Base-by-base conservation (phyloP, 2,797 vertebrate genomes). In the Ctenopoma kingsleyae region DNA sequence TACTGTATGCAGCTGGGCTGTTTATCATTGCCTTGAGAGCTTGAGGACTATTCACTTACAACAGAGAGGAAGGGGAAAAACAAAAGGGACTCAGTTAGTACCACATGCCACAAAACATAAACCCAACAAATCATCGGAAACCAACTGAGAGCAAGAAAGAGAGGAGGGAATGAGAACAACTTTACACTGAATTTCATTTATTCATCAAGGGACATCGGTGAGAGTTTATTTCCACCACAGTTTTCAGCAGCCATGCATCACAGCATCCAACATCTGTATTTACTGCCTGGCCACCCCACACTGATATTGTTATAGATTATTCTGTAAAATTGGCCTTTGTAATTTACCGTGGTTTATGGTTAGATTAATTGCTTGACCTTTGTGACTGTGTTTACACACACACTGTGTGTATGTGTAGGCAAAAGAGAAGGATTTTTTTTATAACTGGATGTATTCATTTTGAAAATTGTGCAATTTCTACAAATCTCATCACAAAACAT, bases 221-320 rank as follows among this genome's bases (percentile, higher is more conserved):
- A 60, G 79, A 86, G 81, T 90, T 91, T 87, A 89, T 91, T 90
- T 89, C 72, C 68, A 78, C 43, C 74, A 40, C 44, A 56, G 78
- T 81, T 63, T 76, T 80, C 48, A 67, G 86, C 80, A 80, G 88
- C 74, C 82, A 84, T 83, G 86, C 83, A 81, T 92, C 89, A 78
- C 72, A 76, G 65, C 86, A 81, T 83, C 81, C 56, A 77, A 82
- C 72, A 48, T 63, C 86, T 83, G 87, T 93, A 88, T 95, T 94
- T 94, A 94, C 88, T 78, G 78, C 86, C 84, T 47, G 66, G 76
- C 67, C 84, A 71, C 71, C 74, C 67, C 25, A 47, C 84, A 87
- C 91, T 88, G 88, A 91, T 92, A 89, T 92, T 85, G 83, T 88
- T 90, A 95, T 95, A 84, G 95, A 96, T 95, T 95, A 92, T 88